These are phyloP conservation scores for Vulpes lagopus DNA, from an alignment of 2,113 vertebrate species.

Conservation along the genomic window DNA sequence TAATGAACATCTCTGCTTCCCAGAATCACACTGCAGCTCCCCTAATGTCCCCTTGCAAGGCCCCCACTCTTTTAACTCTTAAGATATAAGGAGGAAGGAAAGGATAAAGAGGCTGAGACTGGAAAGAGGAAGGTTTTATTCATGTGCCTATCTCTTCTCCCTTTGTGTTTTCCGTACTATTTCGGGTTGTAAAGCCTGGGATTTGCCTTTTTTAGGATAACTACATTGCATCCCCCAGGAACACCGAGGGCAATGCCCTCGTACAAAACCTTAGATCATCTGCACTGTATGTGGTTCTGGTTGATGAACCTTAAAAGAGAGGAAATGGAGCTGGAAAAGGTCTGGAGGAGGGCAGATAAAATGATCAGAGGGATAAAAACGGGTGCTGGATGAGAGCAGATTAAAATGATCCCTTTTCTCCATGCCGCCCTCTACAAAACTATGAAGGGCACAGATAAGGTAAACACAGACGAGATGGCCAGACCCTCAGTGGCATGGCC, in stretches of 20 bases:
- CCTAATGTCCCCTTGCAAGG: neutral
- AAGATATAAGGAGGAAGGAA: neutral
- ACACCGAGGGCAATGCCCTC: conserved; percentile 58
- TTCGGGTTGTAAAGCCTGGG: conserved; percentile 33
- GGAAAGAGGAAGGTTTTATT: neutral
- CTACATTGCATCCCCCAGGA: conserved; percentile 3
- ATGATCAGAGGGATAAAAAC: conserved; percentile 66
- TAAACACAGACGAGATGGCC: neutral
- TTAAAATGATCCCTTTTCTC: conserved; percentile 63
- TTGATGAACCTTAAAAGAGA: conserved; percentile 77
- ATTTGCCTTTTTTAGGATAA: conserved; percentile 65
- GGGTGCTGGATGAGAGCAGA: conserved; percentile 39
- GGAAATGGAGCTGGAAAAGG: conserved; percentile 71
- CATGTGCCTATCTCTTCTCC: neutral
- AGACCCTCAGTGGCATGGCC: neutral
- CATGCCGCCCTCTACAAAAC: conserved; percentile 61
- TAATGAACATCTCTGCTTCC: neutral
- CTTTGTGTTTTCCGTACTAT: conserved; percentile 34
- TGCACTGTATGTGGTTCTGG: conserved; percentile 49
- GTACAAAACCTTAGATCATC: conserved; percentile 64
- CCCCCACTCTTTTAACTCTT: neutral
- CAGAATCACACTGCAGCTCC: neutral
- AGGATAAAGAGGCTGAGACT: neutral
- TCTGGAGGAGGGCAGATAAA: conserved; percentile 73
- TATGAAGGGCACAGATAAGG: conserved; percentile 51